Base-by-base conservation (phyloP, 2,113 vertebrate species). In the Myodes glareolus region DNA sequence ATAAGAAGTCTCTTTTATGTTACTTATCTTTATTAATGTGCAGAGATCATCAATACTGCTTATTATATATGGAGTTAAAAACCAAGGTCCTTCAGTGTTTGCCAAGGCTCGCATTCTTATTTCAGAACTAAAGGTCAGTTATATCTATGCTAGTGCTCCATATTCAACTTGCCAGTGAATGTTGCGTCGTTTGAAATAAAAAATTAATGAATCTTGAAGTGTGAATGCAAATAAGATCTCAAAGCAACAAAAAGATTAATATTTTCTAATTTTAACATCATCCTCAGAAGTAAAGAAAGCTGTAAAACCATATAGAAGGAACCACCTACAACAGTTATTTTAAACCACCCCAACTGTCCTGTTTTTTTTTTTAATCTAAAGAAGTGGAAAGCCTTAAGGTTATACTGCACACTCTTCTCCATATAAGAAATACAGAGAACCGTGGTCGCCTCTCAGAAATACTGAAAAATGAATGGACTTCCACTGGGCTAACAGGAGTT, bases 231-330 rank as follows among this genome's bases (percentile, higher is more conserved):
- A 63, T 81, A 96, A 96, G 27, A 88, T 50, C 4, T 94, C 92
- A 86, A 93, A 96, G 93, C 55, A 96, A 97, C 90, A 86, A 96
- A 85, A 77, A 94, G 50, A 58, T 77, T 29, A 87, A 72, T 75
- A 42, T 73, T 94, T 92, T 96, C 78, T 88, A 81, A 96, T 96
- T 97, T 94, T 86, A 97, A 90, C 29, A 94, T 0, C 27, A 80
- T 58, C 61, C 95, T 82, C 94, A 63, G 36, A 97, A 94, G 31
- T 33, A 93, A 50, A 72, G 52, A 91, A 97, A 97, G 33, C 58
- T 96, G 17, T 94, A 92, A 97, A 97, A 94, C 81, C 82, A 97
- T 19, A 88, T 13, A 95, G 80, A 95, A 97, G 50, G 1, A 94
- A 82, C 36, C 91, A 73, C 76, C 82, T 67, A 92, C 47, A 96